phyloP scores from a whole-genome alignment of 1,140 invertebrate genomes.

The Vollenhovia emeryi region DNA sequence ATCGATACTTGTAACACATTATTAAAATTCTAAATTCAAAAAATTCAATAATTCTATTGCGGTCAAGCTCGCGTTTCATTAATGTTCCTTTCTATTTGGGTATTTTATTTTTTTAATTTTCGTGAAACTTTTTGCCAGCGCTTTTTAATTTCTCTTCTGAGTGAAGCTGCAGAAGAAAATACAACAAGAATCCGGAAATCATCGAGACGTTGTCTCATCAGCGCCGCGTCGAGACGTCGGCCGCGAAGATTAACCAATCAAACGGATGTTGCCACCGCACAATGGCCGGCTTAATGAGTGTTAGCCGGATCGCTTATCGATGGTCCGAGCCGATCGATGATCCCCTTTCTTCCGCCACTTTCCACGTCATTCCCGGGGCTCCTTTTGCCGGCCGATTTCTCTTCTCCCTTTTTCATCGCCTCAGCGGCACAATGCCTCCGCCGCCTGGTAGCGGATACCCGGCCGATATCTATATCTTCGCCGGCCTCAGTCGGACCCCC shows the following conservation, averaged over 20 bases:
- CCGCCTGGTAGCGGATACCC: conserved; percentile 51
- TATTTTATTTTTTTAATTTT: neutral
- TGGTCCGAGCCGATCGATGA: conserved; percentile 72
- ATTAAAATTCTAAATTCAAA: neutral
- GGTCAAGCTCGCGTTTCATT: neutral
- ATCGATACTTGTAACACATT: neutral
- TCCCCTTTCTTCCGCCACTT: conserved; percentile 68
- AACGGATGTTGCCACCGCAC: conserved; percentile 78
- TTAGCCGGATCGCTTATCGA: conserved; percentile 72
- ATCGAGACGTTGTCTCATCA: neutral
- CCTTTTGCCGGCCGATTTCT: conserved; percentile 47
- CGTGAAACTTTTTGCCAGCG: neutral
- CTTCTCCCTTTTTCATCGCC: conserved; percentile 41
- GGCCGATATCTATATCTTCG: conserved; percentile 68
- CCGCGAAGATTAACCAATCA: conserved; percentile 82
- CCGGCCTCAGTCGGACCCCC: neutral
- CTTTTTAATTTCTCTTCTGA: neutral
- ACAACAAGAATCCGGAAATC: conserved; percentile 47
- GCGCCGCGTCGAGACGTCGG: conserved; percentile 44
- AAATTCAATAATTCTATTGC: neutral
- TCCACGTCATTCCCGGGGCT: conserved; percentile 68
- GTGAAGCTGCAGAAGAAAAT: neutral
- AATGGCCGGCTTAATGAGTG: conserved; percentile 81
- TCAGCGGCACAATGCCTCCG: conserved; percentile 44
- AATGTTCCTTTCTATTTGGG: neutral